Base-by-base conservation (phyloP, 2,888 invertebrate species). In the Apamea crenata region DNA sequence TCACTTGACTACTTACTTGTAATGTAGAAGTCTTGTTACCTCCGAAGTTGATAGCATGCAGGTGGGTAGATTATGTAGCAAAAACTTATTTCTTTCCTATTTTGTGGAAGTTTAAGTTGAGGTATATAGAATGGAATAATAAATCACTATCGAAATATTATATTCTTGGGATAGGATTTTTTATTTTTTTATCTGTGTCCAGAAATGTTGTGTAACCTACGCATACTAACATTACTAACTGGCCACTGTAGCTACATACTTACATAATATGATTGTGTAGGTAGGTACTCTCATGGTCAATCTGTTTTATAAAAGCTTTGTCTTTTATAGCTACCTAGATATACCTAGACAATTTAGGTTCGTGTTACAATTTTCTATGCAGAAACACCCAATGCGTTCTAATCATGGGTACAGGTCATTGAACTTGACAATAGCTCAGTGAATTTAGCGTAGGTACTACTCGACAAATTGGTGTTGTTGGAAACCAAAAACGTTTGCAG, bases 381-480 rank as follows among this genome's bases (percentile, higher is more conserved):
- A 89, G 88, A 90, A 91, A 87, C 88, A 89, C 79, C 82, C 81
- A 88, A 88, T 84, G 86, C 85, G 91, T 90, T 90, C 91, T 91
- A 89, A 90, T 91, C 86, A 90, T 89, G 89, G 88, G 89, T 86
- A 81, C 81, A 88, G 93, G 91, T 92, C 91, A 90, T 90, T 93
- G 94, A 93, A 93, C 94, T 92, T 88, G 87, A 85, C 90, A 93
- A 91, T 92, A 91, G 91, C 90, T 92, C 89, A 84, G 86, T 87
- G 88, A 88, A 90, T 92, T 91, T 84, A 90, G 91, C 91, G 91
- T 92, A 36, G 50, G 44, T 83, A 66, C 56, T 88, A 84, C 81
- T 88, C 81, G 77, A 86, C 77, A 78, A 84, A 88, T 89, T 88
- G 83, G 84, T 83, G 84, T 87, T 84, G 77, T 66, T 59, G 21